Percentiles rank a stretch among this genome's conserved stretches.
Conservation (phyloP, 2,888 invertebrate genomes). For the Phania funesta region DNA sequence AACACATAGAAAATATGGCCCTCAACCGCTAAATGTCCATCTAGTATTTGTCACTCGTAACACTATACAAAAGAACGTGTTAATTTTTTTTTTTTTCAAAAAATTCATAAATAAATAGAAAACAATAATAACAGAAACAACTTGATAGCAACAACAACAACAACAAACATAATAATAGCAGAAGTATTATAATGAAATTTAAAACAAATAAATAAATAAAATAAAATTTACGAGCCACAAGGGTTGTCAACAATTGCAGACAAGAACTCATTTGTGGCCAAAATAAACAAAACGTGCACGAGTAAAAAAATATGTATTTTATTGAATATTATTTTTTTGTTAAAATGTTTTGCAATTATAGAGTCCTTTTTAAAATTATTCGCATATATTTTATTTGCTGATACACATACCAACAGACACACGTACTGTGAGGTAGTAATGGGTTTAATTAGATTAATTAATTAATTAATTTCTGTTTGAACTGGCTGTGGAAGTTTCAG, state of each 20-base stretch:
- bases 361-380: too few relatives aligned
- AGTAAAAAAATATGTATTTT: background rate
- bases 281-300: slow-evolving; percentile 36
- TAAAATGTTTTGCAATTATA: too few relatives aligned
- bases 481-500: too few relatives aligned
- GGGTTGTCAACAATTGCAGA: slow-evolving; percentile 66
- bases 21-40: slow-evolving; percentile 63
- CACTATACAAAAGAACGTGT: slow-evolving; percentile 60
- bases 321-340: background rate
- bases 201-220: slow-evolving; percentile 57
- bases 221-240: slow-evolving; percentile 65
- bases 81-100: slow-evolving; percentile 42
- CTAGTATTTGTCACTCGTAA: slow-evolving; percentile 60
- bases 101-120: slow-evolving; percentile 49
- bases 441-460: too few relatives aligned
- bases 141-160: slow-evolving; percentile 1
- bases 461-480: too few relatives aligned
- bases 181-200: slow-evolving; percentile 41
- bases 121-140: slow-evolving; percentile 43
- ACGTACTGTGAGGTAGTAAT: too few relatives aligned
- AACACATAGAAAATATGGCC: slow-evolving; percentile 41
- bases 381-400: too few relatives aligned
- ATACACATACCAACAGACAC: too few relatives aligned
- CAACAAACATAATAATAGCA: background rate
- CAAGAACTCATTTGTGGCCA: slow-evolving; percentile 58